Evolutionary conservation across 1,140 invertebrate species (phyloP), one percentile per base, ranked within the genome.

Genomic region (Drosophila virilis): DNA sequence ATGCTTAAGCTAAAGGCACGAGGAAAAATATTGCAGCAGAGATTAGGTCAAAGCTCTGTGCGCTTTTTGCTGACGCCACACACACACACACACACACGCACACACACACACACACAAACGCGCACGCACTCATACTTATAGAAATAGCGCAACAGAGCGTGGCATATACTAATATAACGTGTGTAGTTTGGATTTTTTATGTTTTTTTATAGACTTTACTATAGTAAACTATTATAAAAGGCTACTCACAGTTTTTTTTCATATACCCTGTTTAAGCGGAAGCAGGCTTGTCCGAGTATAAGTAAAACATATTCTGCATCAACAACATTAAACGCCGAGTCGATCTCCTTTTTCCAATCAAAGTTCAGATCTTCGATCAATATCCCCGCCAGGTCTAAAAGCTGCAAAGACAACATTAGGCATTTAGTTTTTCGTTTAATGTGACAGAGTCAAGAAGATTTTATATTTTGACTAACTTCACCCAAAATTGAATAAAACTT

Each of bases 41-140:
- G 82, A 88, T 86, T 86, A 88, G 82, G 82, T 86, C 82, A 86
- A 86, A 86, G 82, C 82, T 86, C 82, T 88, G 71, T 88, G 82
- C 48, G 48, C 33, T 74, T 81, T 81, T 52, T 78, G 75, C 83
- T 82, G 71, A 82, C 66, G 52, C 75, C 60, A 74, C 65, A 78
- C 68, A 80, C 60, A 66, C 13, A 67, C 37, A 67, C 61, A 15
- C 37, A 10, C 37, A 43, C n/a, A 54, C n/a, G 9, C 15, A 57
- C 2, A 28, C 22, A 3, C 33, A 61, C 2, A 28, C 22, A 3
- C 33, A 61, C 33, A 17, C 32, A 54, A 13, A 22, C 52, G 17
- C 52, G 35, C 50, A 7, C 6, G 8, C 52, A 40, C n/a, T 12
- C 45, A 35, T 13, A 48, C n/a, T 8, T 6, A 10, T n/a, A 46